Evolutionary conservation across 2,888 invertebrate genomes (phyloP), one percentile per base, ranked within the genome.

Genomic region (Hirtodrosophila histrioides): DNA sequence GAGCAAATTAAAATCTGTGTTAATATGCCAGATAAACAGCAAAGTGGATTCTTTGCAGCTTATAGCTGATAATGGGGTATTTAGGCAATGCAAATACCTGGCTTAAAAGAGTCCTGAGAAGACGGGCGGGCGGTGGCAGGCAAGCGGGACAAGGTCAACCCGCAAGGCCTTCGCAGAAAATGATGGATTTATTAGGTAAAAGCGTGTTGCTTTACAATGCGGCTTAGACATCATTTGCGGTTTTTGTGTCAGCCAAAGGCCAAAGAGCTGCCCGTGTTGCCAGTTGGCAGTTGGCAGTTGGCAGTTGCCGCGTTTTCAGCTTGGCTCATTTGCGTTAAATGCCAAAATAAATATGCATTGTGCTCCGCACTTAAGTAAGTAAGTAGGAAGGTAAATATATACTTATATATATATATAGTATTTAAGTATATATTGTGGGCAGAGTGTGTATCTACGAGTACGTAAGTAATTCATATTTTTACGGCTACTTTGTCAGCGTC

Each of bases 401-500:
- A n/a, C n/a, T 10, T 24, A 44, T 31, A 23, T 31, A 40, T 1
- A 31, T 37, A 48, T 37, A 29, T 36, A 17, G 2, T 17, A 17
- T 17, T 17, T 17, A 17, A 17, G 17, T 17, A 17, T 17, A 17
- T 17, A 17, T 17, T 17, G 17, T 17, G 17, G 17, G 17, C 17
- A 17, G 17, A 17, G 35, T 43, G 33, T 31, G 31, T 31, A 31
- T 31, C 31, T 31, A 39, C 62, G 61, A 56, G 45, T 36, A 51
- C 40, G 70, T 63, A 69, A 84, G 82, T 78, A 82, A 87, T 78
- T 85, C 83, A 75, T 83, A 83, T 82, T 82, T 88, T 88, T 82
- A 82, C 88, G 88, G 82, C 86, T 88, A 82, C 82, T 82, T 82
- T 82, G 82, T 82, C 82, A 82, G 88, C 88, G 74, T 82, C 82